Percentiles rank a stretch among this genome's conserved stretches.
Evolutionary conservation across 2,113 vertebrate species (phyloP).

Genomic region (Carassius carassius): DNA sequence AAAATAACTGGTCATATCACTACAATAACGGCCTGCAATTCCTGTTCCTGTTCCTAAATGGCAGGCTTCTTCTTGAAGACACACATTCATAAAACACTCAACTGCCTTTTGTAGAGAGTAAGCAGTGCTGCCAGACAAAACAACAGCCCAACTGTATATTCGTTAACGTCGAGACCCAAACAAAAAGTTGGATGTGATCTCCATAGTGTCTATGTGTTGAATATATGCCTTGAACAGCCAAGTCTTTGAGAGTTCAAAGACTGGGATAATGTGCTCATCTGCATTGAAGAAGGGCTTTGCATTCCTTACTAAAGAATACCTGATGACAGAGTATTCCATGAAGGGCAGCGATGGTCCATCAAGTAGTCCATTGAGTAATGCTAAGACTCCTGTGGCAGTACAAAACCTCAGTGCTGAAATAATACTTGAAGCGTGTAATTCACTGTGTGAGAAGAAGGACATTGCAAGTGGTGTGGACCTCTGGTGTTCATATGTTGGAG

Average conservation of each 20-base stretch:
- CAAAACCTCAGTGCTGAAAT: neutral
- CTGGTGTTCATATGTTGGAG: conserved; percentile 17
- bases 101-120: conserved; percentile 83
- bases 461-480: neutral
- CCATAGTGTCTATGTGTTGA: conserved; percentile 85
- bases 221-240: conserved; percentile 89
- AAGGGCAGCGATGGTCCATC: conserved; percentile 67
- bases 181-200: conserved; percentile 79
- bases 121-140: conserved; percentile 68
- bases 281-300: conserved; percentile 84
- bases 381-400: neutral
- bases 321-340: conserved; percentile 77
- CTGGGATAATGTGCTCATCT: conserved; percentile 84
- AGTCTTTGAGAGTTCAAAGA: conserved; percentile 92
- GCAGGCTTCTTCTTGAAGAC: conserved; percentile 88
- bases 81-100: conserved; percentile 88
- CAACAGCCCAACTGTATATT: conserved; percentile 61
- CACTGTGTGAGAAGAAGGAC: conserved; percentile 12
- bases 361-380: conserved; percentile 14
- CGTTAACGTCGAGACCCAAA: conserved; percentile 73
- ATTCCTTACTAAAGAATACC: conserved; percentile 85
- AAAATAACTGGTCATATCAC: conserved; percentile 86
- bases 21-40: conserved; percentile 92
- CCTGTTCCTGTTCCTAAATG: conserved; percentile 90
- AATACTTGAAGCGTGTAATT: neutral